Base-by-base conservation (phyloP, 2,113 vertebrate species). In the Bubo bubo region DNA sequence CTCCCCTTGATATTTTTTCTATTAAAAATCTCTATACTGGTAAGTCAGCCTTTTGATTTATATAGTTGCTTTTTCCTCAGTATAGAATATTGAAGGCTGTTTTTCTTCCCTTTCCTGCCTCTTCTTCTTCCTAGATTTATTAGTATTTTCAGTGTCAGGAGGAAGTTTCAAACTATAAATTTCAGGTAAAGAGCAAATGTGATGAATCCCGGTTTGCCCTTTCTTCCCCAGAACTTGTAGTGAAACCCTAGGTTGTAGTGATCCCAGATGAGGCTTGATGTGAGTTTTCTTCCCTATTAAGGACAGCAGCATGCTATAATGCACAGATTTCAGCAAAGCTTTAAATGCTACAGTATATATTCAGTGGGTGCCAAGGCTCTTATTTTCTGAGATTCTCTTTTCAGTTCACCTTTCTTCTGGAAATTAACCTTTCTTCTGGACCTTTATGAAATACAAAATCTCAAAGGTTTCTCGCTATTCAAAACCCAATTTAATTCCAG, bases 11-110 rank as follows among this genome's bases (percentile, higher is more conserved):
- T 95, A 92, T 86, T 95, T 97, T 97, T 96, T 58, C 91, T 90
- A 95, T 87, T 95, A 93, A 94, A 95, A 97, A 82, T 63, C 72
- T 84, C 91, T 59, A 63, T 67, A 83, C 71, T 79, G 56, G 34
- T 89, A 95, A 96, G 74, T 92, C 60, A 96, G 58, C 27, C 70
- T 96, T 95, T 97, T 96, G 85, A 94, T 95, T 97, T 91, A 93
- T 84, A 79, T 37, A 89, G 76, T 86, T 86, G 32, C 23, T 80
- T 95, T 85, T 79, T 30, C 87, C 76, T 95, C 74, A 16, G 50
- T 83, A 23, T 60, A n/a, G 75, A 81, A 89, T 93, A 59, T 24
- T 87, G 82, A 88, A 84, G n/a, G 53, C 28, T 75, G 77, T 23
- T 94, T 97, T 97, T n/a, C 47, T 91, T 96, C 41, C 8, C 20